These are phyloP conservation scores for Chromis chromis DNA, from an alignment of 2,797 vertebrate species.

Conservation along the genomic window DNA sequence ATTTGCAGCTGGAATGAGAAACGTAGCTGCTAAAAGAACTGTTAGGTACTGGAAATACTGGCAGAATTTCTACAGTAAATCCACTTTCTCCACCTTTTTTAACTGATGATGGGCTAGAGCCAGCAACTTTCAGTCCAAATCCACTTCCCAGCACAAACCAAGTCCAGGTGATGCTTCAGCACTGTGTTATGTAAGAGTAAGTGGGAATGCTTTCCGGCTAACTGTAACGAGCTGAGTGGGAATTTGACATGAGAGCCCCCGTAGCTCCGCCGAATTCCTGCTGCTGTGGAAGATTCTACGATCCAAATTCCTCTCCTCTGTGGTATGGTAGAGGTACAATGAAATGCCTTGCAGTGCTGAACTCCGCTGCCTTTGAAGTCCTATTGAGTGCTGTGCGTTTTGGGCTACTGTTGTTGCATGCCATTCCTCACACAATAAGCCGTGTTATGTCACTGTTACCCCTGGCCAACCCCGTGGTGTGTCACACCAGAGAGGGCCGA, in stretches of 20 bases:
- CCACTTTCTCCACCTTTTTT: conserved; percentile 50
- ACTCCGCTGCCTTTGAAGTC: conserved; percentile 55
- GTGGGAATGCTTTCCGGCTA: conserved; percentile 52
- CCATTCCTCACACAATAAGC: conserved; percentile 63
- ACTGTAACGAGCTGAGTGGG: conserved; percentile 51
- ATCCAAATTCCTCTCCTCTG: conserved; percentile 55
- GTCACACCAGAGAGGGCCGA: conserved; percentile 39
- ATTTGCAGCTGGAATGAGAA: conserved; percentile 60
- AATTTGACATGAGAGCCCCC: conserved; percentile 45
- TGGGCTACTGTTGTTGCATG: conserved; percentile 55
- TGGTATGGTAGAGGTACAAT: conserved; percentile 56
- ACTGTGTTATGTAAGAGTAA: conserved; percentile 62
- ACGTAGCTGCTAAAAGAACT: conserved; percentile 13
- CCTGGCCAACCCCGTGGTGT: conserved; percentile 49
- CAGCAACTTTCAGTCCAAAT: conserved; percentile 42
- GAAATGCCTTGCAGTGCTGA: conserved; percentile 61
- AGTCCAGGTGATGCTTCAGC: conserved; percentile 63
- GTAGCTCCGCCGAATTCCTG: conserved; percentile 51
- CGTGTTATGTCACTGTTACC: conserved; percentile 66
- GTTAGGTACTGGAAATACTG: conserved; percentile 34
- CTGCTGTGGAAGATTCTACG: conserved; percentile 46
- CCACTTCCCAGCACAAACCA: conserved; percentile 40
- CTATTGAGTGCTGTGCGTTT: conserved; percentile 38
- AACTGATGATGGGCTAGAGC: conserved; percentile 15
- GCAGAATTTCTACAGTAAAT: conserved; percentile 47